Evolutionary conservation across 1,140 invertebrate species (phyloP).

Genomic region (Heliconius melpomene): DNA sequence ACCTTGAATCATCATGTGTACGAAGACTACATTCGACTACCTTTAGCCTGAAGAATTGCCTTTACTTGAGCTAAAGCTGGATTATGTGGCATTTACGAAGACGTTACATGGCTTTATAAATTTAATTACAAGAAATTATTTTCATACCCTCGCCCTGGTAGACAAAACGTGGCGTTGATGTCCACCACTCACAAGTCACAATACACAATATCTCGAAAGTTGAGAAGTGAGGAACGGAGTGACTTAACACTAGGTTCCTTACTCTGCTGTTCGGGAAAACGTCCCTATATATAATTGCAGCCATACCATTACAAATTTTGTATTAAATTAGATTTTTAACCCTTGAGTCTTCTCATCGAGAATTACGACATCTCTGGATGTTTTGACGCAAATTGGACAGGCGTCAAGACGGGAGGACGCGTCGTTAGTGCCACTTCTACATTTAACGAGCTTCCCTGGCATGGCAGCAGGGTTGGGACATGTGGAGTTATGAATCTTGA

Average conservation of each 20-base stretch:
- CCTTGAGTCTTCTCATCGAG: constrained; percentile 33
- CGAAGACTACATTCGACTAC: background rate
- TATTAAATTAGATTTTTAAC: constrained; percentile 33
- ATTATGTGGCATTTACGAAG: background rate
- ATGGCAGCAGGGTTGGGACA: constrained; percentile 22
- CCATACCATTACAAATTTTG: background rate
- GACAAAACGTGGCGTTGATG: too few relatives aligned
- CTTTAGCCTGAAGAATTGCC: background rate
- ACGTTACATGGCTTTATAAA: too few relatives aligned
- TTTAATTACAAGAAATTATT: too few relatives aligned
- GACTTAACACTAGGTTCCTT: too few relatives aligned
- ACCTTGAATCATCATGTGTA: too few relatives aligned
- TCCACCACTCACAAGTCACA: too few relatives aligned
- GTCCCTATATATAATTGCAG: background rate
- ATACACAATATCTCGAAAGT: too few relatives aligned
- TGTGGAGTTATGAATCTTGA: constrained; percentile 15
- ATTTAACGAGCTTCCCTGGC: constrained; percentile 57
- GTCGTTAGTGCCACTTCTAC: constrained; percentile 52
- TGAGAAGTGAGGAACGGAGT: too few relatives aligned
- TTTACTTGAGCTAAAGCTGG: background rate
- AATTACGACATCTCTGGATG: constrained; percentile 45
- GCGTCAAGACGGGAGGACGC: constrained; percentile 49
- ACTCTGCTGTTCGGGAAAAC: too few relatives aligned
- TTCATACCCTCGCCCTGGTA: too few relatives aligned
- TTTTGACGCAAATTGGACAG: constrained; percentile 66